A percentile compares a stretch with the other conserved stretches of the same genome.
phyloP scores from a whole-genome alignment of 1,140 invertebrate species.

The Leptopilina boulardi region DNA sequence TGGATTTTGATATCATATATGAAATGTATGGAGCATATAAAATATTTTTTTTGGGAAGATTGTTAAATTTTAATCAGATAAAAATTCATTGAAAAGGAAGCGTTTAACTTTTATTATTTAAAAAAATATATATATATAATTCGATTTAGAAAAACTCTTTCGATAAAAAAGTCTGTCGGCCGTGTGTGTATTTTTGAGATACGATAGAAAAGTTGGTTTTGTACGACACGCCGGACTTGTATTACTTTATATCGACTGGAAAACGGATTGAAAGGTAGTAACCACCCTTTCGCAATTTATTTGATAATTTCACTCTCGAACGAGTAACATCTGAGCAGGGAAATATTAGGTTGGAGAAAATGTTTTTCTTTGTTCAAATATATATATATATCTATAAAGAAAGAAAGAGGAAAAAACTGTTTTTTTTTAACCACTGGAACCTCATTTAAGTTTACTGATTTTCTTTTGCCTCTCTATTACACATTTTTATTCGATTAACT shows the following conservation, averaged over 20 bases:
- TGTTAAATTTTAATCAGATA: background rate
- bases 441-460: background rate
- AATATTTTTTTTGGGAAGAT: background rate
- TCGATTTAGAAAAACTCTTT: background rate
- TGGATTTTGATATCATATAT: no score
- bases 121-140: no score
- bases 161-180: background rate
- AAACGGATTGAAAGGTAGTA: slow-evolving; percentile 30
- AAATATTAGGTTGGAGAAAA: slow-evolving; percentile 7
- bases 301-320: slow-evolving; percentile 28
- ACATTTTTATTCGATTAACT: slow-evolving; percentile 1
- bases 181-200: slow-evolving; percentile 25
- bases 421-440: background rate
- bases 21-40: no score
- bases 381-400: no score
- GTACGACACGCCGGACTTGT: slow-evolving; percentile 4
- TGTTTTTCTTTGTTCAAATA: slow-evolving; percentile 24
- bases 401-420: slow-evolving; percentile 1
- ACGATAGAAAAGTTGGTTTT: background rate
- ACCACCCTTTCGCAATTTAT: slow-evolving; percentile 29
- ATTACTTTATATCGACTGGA: slow-evolving; percentile 33
- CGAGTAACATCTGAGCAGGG: slow-evolving; percentile 20
- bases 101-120: background rate
- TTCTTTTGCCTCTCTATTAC: slow-evolving; percentile 6
- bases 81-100: background rate